Evolutionary conservation across 2,113 vertebrate species (phyloP), one percentile per base, ranked within the genome.

Genomic region (Indri indri): DNA sequence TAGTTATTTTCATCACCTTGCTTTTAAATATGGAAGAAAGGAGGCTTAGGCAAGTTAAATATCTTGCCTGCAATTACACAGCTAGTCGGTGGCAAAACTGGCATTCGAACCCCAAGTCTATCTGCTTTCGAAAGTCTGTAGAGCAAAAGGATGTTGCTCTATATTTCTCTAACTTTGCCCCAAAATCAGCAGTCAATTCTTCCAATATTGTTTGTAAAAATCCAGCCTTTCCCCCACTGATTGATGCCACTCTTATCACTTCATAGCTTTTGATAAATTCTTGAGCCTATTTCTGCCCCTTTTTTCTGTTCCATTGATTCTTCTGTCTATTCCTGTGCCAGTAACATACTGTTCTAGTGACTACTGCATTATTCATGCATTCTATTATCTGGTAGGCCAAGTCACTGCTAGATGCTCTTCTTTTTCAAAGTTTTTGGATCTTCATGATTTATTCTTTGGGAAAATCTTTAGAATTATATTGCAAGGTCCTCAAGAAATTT

Each of bases 291-390:
- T 95, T 95, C 50, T 90, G 52, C 40, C 34, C 23, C 52, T 80
- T 88, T 95, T 70, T 63, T 73, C 65, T 92, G 50, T 95, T 94
- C 89, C 71, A 88, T 96, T 82, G 95, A 88, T 84, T 92, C 37
- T 70, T 68, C 52, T 40, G 34, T 88, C 70, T 88, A 45, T 91
- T 91, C 66, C 30, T 77, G 82, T 22, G 66, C 89, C 77, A 70
- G 10, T 90, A 88, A 59, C 90, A 80, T 20, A 93, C 45, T 88
- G 77, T 92, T 82, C 71, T 54, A 52, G 57, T n/a, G 71, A 57
- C 71, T 94, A 27, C n/a, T 93, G 77, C 68, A 93, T 96, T 95
- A 91, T 94, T 97, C 76, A 96, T 93, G n/a, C 6, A 14, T 88
- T 93, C 79, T 73, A 65, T 90, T 91, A 85, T 77, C 90, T 88